Base-by-base conservation (phyloP, 2,113 vertebrate species). In the Leuciscus idus region DNA sequence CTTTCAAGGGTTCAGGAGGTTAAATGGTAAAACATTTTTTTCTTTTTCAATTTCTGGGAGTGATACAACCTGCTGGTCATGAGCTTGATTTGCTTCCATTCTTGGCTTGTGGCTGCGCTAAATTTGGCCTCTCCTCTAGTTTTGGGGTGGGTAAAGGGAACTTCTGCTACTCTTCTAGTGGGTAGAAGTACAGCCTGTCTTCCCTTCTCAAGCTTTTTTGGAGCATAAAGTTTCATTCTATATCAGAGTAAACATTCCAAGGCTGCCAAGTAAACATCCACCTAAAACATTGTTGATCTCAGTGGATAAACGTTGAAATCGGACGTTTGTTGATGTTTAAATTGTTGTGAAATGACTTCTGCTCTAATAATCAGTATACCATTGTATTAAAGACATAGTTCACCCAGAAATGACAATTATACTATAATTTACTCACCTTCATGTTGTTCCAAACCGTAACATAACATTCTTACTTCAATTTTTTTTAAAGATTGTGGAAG, bases 61-160 rank as follows among this genome's bases (percentile, higher is more conserved):
- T 82, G 10, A 68, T 59, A 66, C 30, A 55, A 88, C 70, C 82
- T 74, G 68, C 13, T 43, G 59, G 36, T 84, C 46, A 84, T 46
- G 50, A 46, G 68, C 57, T 26, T 13, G 85, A 85, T 43, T 62
- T 84, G 81, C 88, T 88, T 88, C 87, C 88, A 87, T 89, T 89
- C 87, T 88, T 90, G 89, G 89, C 88, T 87, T 90, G 64, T 89
- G 88, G 84, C 50, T 61, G 86, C 61, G 75, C 85, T 92, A 87
- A 91, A 91, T 89, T 87, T 90, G 88, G 84, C 89, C 74, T 33
- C 57, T 84, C 70, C 48, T 86, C 68, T 28, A 36, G 46, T 21
- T 81, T 61, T 11, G 43, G 73, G 48, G 61, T 78, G 85, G 28
- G 36, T n/a, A 57, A 76, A 57, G 59, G 6, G 59, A 64, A 64